Conservation (phyloP, 1,140 invertebrate species). For the Phortica variegata region DNA sequence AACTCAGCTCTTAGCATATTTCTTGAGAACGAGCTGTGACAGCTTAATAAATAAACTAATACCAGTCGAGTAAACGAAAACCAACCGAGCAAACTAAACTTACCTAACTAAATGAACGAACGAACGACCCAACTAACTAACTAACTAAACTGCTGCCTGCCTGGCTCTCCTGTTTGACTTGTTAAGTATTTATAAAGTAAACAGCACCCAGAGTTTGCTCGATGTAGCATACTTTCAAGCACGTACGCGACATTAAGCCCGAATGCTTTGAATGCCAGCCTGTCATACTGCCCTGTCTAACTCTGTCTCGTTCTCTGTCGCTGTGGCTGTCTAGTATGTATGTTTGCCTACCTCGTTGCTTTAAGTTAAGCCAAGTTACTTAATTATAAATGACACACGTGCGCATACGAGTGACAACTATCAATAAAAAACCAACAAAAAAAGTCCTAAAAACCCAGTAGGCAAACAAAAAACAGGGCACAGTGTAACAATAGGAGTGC, state of each 20-base stretch:
- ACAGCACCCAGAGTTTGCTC: conserved; percentile 21
- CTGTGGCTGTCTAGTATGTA: no score
- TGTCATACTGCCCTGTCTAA: no score
- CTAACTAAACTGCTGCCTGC: conserved; percentile 8
- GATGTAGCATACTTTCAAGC: not conserved
- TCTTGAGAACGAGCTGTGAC: not conserved
- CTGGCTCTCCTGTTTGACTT: conserved; percentile 23
- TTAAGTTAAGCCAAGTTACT: conserved; percentile 45
- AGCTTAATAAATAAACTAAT: conserved; percentile 46
- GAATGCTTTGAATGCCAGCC: no score
- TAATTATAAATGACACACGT: conserved; percentile 55
- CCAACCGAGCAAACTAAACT: no score
- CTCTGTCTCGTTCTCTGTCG: no score
- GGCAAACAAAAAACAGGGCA: conserved; percentile 13
- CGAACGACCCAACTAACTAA: no score
- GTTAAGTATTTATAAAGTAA: conserved; percentile 52
- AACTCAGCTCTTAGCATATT: conserved; percentile 1
- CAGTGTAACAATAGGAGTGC: no score
- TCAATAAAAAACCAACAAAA: conserved; percentile 26
- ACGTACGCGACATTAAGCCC: conserved; percentile 1
- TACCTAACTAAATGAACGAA: no score
- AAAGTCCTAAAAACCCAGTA: no score
- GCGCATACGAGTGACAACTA: conserved; percentile 17
- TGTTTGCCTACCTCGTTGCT: no score
- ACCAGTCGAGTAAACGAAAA: no score